Evolutionary conservation across 64 coral and sea anemone species (phyloP), one percentile per base, ranked within the genome.

Genomic region (Astreopora myriophthalma): DNA sequence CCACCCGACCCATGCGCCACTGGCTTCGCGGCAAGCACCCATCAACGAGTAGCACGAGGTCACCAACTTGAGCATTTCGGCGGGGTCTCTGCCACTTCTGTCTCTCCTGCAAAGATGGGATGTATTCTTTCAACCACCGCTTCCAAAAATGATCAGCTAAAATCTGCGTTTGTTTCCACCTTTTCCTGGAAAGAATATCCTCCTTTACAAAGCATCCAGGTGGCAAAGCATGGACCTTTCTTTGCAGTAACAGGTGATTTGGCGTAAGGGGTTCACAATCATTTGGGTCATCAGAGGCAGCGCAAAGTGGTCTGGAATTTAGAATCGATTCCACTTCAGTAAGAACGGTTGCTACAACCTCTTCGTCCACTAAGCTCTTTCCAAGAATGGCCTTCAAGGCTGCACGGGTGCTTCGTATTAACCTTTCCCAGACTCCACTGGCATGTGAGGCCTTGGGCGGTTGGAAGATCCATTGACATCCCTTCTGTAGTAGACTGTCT

Each of bases 11-110:
- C 75, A 90, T 71, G 35, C 22, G 35, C 88, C 75, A 82, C 61
- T 81, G 76, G 5, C 76, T 48, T 30, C 88, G 25, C 0, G 62
- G 75, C 2, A 81, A 37, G 3, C 27, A 30, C 14, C 81, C 57
- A 10, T 82, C 75, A 23, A 82, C 61, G 6, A 90, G 61, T n/a
- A 90, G 76, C 16, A 81, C 88, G 20, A 90, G 55, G 27, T 90
- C 88, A 48, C 88, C 76, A 90, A 82, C 29, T 20, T 90, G 17
- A 31, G 76, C 75, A 79, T 90, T 81, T 38, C 76, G 88, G 5
- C 16, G 13, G 34, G 73, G 30, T 29, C 38, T 28, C 10, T 90
- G 57, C 88, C 76, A 90, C n/a, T n/a, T 90, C 61, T 72, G 75
- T 90, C 88, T 90, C 58, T 80, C 88, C 37, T 90, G 88, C 40